Evolutionary conservation across 2,888 invertebrate species (phyloP).

Genomic region (Xanthorhoe designata): DNA sequence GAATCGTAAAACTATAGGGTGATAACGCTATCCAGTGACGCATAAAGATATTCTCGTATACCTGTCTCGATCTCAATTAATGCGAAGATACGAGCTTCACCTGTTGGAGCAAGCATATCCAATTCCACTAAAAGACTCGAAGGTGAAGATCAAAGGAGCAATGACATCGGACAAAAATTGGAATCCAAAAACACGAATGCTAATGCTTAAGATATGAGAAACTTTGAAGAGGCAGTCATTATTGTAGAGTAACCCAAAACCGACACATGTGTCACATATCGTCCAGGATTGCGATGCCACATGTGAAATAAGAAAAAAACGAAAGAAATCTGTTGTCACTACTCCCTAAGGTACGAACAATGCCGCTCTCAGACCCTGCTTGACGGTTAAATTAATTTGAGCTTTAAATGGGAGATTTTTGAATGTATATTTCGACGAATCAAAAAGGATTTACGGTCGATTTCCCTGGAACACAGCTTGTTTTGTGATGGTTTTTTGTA

Average conservation of each 20-base stretch:
- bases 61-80: constrained; percentile 44
- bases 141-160: constrained; percentile 76
- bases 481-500: constrained; percentile 78
- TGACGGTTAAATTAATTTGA: constrained; percentile 53
- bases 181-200: constrained; percentile 64
- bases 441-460: constrained; percentile 65
- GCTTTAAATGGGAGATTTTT: constrained; percentile 54
- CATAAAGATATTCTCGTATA: constrained; percentile 41
- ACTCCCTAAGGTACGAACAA: constrained; percentile 83
- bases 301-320: constrained; percentile 81
- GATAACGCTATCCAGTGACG: constrained; percentile 48
- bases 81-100: constrained; percentile 59
- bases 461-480: constrained; percentile 69
- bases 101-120: constrained; percentile 65
- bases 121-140: constrained; percentile 66
- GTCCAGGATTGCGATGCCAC: constrained; percentile 84
- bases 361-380: constrained; percentile 63
- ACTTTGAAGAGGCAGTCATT: constrained; percentile 80
- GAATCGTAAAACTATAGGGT: constrained; percentile 54
- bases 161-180: constrained; percentile 65
- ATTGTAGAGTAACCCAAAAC: constrained; percentile 82
- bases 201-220: constrained; percentile 75
- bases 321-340: constrained; percentile 84
- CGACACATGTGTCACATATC: constrained; percentile 84
- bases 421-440: constrained; percentile 53